Conservation (phyloP, 2,888 invertebrate species). For the Petrolisthes cinctipes region DNA sequence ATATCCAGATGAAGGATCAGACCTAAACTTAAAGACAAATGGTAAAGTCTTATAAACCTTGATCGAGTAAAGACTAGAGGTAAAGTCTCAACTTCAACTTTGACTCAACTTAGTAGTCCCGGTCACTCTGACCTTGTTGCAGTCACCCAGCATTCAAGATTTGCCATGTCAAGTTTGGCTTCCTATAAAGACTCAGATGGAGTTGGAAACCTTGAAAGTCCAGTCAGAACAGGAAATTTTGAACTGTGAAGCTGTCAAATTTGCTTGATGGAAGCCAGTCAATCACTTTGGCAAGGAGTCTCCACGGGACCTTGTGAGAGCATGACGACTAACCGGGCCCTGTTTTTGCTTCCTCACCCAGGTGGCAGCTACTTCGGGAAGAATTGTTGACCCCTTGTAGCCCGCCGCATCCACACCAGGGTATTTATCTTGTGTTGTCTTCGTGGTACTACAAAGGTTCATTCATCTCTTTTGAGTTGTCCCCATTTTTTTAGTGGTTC, state of each 20-base stretch:
- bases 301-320: no score
- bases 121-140: neutral
- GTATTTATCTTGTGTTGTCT: slow-evolving; percentile 65
- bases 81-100: neutral
- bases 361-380: slow-evolving; percentile 65
- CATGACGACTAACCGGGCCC: slow-evolving; percentile 44
- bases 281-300: no score
- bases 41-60: neutral
- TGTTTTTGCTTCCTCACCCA: slow-evolving; percentile 57
- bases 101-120: neutral
- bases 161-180: neutral
- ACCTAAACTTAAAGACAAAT: no score
- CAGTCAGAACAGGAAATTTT: no score
- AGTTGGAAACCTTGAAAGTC: neutral
- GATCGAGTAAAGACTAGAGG: neutral
- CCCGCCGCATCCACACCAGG: slow-evolving; percentile 62
- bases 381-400: slow-evolving; percentile 64
- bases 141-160: neutral
- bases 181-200: neutral
- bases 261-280: no score
- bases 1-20: no score
- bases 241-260: no score
- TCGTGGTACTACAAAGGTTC: slow-evolving; percentile 51
- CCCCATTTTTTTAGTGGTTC: slow-evolving; percentile 9
- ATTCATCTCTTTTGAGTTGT: slow-evolving; percentile 36